Conservation (phyloP, 2,797 vertebrate species). For the Dallia pectoralis region DNA sequence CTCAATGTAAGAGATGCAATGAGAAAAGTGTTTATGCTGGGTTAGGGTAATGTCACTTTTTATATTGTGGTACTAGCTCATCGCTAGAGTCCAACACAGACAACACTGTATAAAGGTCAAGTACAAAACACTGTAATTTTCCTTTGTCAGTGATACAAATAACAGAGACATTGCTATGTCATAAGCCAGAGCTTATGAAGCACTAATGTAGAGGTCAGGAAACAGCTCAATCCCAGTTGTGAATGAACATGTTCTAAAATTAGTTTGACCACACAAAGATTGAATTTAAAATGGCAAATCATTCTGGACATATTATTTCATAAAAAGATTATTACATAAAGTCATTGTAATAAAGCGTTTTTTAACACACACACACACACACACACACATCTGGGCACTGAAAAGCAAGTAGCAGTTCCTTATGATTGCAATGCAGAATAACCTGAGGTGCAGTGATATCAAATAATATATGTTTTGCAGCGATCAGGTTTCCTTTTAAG, state of each 20-base stretch:
- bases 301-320: too few species aligned
- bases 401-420: too few species aligned
- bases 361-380: too few species aligned
- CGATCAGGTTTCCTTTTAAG: slow-evolving; percentile 3
- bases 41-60: slow-evolving; percentile 24
- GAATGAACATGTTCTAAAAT: not conserved
- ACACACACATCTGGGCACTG: too few species aligned
- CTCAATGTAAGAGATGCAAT: slow-evolving; percentile 38
- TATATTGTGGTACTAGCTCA: slow-evolving; percentile 16
- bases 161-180: not conserved
- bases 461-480: not conserved
- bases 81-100: slow-evolving; percentile 16
- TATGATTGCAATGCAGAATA: not conserved
- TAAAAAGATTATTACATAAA: too few species aligned
- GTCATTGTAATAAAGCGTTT: too few species aligned
- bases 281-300: too few species aligned
- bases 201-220: slow-evolving; percentile 3
- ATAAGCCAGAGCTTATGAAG: not conserved
- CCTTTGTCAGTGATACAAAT: slow-evolving; percentile 8
- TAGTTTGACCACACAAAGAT: not conserved
- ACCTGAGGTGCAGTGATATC: not conserved
- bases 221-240: not conserved
- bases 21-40: slow-evolving; percentile 36
- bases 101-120: slow-evolving; percentile 22
- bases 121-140: slow-evolving; percentile 3